Evolutionary conservation across 2,113 vertebrate genomes (phyloP), one percentile per base, ranked within the genome.

Genomic region (Rhea pennata): DNA sequence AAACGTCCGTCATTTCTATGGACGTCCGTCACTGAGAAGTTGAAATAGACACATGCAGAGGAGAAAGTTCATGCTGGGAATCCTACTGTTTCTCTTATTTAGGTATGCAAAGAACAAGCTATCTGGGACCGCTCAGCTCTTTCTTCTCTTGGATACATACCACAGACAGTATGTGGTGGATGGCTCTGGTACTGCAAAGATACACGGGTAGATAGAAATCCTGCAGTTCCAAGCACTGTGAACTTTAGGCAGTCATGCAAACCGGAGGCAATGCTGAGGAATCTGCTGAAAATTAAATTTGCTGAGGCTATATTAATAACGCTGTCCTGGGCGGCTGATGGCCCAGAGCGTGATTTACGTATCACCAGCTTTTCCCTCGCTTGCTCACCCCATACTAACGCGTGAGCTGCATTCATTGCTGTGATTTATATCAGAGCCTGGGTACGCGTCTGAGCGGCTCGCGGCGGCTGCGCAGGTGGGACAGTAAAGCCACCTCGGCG

Each of bases 21-120:
- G n/a, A 83, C 1, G 14, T 71, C 54, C 40, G 71, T 74, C 71
- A 83, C 46, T 64, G 53, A 27, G 42, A 95, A 94, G 16, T 11
- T 94, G 77, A 92, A 94, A 84, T 67, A 80, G 15, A 62, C 7
- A 76, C 17, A 73, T 36, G 81, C 29, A 54, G 85, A 89, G 59
- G 59, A 95, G 82, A 85, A 92, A 22, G 75, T 22, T 92, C 81
- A 80, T 40, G 64, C 84, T 91, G 71, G 51, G 91, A 91, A 85
- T 85, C 71, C 59, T 77, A 85, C 46, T 44, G 17, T 24, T 71
- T 40, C 67, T 92, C 72, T 92, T 87, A 83, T 74, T 87, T 88
- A 80, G 64, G 8, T 46, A 33, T 20, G 15, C 20, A 54, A 89
- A 66, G 75, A 91, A 83, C 78, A 73, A 92, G 89, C 6, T 73